A percentile compares a stretch with the other conserved stretches of the same genome.
phyloP scores from a whole-genome alignment of 2,888 invertebrate genomes.

The Drosophila pegasa region DNA sequence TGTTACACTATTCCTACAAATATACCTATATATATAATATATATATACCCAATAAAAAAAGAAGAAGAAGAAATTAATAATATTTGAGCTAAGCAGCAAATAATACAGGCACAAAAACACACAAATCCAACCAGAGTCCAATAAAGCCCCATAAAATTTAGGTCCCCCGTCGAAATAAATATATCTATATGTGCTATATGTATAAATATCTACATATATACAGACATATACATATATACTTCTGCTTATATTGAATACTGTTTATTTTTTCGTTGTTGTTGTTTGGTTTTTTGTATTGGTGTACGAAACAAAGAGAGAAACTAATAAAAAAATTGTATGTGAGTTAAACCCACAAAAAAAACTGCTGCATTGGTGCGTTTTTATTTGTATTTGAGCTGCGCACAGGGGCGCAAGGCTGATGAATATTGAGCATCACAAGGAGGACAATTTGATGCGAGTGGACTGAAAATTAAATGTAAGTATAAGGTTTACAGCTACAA shows the following conservation, averaged over 20 bases:
- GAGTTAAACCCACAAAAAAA: slow-evolving; percentile 66
- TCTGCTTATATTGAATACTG: slow-evolving; percentile 60
- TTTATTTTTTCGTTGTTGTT: slow-evolving; percentile 23
- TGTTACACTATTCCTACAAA: slow-evolving; percentile 1
- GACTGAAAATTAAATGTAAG: no score
- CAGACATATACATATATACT: slow-evolving; percentile 21
- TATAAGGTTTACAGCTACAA: no score
- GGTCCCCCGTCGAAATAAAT: slow-evolving; percentile 37
- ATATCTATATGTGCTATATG: slow-evolving; percentile 30
- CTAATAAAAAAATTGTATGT: slow-evolving; percentile 74
- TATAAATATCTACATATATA: slow-evolving; percentile 20
- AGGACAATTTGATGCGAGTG: no score
- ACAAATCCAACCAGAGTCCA: slow-evolving; percentile 25
- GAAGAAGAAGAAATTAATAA: background rate
- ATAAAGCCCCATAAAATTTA: slow-evolving; percentile 26
- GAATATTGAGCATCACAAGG: background rate
- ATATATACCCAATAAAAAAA: background rate
- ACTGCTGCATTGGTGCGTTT: slow-evolving; percentile 33
- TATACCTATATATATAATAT: background rate
- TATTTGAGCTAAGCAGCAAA: slow-evolving; percentile 18
- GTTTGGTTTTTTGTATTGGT: slow-evolving; percentile 44
- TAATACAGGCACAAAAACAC: slow-evolving; percentile 4
- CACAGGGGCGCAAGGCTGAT: slow-evolving; percentile 23
- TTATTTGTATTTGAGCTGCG: slow-evolving; percentile 34
- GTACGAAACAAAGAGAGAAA: slow-evolving; percentile 61